These are phyloP conservation scores for Morone saxatilis DNA, from an alignment of 2,113 vertebrate genomes.

Conservation along the genomic window DNA sequence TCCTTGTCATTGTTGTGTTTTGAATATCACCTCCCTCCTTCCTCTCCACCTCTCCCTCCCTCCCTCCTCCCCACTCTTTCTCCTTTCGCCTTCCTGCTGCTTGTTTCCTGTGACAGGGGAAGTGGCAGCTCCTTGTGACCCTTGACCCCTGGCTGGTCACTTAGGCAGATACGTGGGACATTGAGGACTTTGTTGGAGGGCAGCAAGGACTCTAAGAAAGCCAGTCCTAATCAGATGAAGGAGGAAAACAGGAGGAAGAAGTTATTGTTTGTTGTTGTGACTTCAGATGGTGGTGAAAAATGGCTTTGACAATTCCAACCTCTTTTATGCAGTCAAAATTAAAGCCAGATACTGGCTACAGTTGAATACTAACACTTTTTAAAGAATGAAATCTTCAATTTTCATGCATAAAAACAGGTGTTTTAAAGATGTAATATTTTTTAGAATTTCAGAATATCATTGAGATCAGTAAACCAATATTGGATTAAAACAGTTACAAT, in stretches of 20 bases:
- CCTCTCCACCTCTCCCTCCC: constrained; percentile 55
- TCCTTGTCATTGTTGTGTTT: constrained; percentile 79
- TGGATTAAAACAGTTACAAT: not conserved
- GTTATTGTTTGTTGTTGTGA: constrained; percentile 69
- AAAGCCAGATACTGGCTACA: constrained; percentile 24
- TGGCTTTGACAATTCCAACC: not conserved
- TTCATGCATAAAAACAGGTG: not conserved
- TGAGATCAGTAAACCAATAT: not conserved
- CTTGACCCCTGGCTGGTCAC: constrained; percentile 77
- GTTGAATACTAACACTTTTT: no score
- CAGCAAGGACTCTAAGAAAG: constrained; percentile 73
- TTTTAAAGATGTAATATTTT: not conserved
- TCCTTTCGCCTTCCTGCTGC: constrained; percentile 72
- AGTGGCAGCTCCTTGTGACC: constrained; percentile 82
- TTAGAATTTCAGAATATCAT: not conserved
- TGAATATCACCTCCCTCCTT: constrained; percentile 75
- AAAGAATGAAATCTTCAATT: constrained; percentile 1
- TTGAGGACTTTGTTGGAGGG: constrained; percentile 80
- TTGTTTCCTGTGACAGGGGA: constrained; percentile 84
- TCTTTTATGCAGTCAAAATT: constrained; percentile 21
- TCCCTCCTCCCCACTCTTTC: constrained; percentile 57
- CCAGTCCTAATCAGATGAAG: constrained; percentile 67
- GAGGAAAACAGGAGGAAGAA: constrained; percentile 61
- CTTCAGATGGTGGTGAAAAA: constrained; percentile 39
- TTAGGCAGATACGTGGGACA: constrained; percentile 86